phyloP scores from a whole-genome alignment of 1,140 invertebrate genomes.

The Bombus sylvicola region DNA sequence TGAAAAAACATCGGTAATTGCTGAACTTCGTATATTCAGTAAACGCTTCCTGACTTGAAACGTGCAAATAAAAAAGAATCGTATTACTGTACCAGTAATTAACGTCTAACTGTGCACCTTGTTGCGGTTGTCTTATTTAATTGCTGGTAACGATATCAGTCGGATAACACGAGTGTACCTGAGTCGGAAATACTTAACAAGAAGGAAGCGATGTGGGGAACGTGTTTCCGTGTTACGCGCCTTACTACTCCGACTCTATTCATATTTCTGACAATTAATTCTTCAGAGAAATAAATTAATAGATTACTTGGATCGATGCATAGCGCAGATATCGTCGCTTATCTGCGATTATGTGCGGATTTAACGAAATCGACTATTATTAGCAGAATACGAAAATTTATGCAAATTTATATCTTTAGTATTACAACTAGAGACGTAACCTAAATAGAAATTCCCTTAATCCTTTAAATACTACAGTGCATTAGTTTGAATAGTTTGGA shows the following conservation, averaged over 20 bases:
- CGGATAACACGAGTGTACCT: conserved; percentile 8
- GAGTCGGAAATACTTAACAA: conserved; percentile 28
- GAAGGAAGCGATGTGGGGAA: background rate
- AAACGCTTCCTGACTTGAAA: background rate
- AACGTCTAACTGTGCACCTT: conserved; percentile 22
- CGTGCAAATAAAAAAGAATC: background rate
- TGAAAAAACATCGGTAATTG: background rate
- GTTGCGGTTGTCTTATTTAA: conserved; percentile 16
- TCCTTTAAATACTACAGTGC: no score
- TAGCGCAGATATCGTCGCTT: no score
- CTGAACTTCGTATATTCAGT: background rate
- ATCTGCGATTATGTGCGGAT: no score
- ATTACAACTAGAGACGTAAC: no score
- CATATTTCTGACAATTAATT: background rate
- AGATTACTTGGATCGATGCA: background rate
- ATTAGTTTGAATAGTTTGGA: no score
- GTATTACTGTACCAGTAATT: conserved; percentile 18
- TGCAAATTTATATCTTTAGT: no score
- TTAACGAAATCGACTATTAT: background rate
- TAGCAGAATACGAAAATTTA: background rate
- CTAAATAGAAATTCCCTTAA: no score
- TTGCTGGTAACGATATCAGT: conserved; percentile 9
- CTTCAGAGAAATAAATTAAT: background rate
- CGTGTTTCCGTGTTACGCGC: background rate
- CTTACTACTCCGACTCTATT: background rate